Percentiles rank a stretch among this genome's conserved stretches.
Evolutionary conservation across 2,888 invertebrate species (phyloP).

Genomic region (Caenorhabditis virilis): DNA sequence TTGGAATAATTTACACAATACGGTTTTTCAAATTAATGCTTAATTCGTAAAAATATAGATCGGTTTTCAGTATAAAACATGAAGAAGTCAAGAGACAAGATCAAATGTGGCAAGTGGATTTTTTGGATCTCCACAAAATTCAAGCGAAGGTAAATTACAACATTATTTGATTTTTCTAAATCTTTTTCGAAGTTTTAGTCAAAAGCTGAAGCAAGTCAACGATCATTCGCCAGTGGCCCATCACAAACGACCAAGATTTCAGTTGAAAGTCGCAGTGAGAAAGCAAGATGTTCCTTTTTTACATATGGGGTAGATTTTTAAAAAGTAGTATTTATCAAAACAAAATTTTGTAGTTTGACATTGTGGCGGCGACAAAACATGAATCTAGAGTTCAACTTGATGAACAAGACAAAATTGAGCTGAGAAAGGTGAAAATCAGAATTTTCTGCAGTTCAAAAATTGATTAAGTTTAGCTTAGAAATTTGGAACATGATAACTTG

Average conservation of each 20-base stretch:
- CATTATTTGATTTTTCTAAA: not conserved
- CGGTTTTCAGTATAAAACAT: conserved; percentile 29
- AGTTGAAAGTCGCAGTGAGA: conserved; percentile 31
- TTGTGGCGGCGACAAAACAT: conserved; percentile 41
- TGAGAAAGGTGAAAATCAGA: conserved; percentile 45
- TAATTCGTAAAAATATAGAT: not conserved
- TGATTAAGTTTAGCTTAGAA: conserved; percentile 54
- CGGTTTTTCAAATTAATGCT: not conserved
- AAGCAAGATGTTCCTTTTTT: conserved; percentile 27
- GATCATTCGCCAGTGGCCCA: conserved; percentile 45
- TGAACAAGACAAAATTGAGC: conserved; percentile 11
- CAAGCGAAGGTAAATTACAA: conserved; percentile 14
- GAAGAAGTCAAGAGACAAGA: conserved; percentile 40
- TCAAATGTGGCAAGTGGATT: conserved; percentile 44
- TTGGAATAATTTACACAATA: conserved; percentile 28
- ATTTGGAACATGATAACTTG: conserved; percentile 62
- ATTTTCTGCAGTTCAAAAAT: too few relatives aligned
- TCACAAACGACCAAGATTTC: conserved; percentile 45
- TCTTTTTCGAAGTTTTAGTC: conserved; percentile 1
- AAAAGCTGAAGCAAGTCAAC: conserved; percentile 25
- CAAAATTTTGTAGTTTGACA: conserved; percentile 18
- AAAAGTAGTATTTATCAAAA: not conserved
- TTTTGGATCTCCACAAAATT: conserved; percentile 8
- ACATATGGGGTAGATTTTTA: conserved; percentile 17
- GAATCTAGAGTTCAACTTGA: conserved; percentile 12